phyloP scores from a whole-genome alignment of 2,113 vertebrate species.

The Lophotis ruficrista region DNA sequence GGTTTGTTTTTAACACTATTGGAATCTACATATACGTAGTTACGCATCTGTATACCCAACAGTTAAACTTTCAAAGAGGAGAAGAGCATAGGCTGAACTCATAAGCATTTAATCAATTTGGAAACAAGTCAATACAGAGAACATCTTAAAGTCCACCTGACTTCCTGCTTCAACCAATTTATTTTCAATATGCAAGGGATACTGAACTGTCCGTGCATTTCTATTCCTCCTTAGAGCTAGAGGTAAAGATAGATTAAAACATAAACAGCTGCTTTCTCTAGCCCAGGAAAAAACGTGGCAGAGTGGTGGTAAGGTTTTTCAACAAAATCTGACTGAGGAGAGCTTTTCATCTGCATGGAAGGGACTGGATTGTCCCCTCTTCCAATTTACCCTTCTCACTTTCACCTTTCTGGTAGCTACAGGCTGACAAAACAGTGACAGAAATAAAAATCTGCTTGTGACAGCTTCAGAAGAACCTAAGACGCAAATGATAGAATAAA shows the following conservation, averaged over 20 bases:
- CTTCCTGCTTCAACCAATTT: slow-evolving; percentile 54
- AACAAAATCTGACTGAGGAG: not conserved
- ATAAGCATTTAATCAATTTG: slow-evolving; percentile 34
- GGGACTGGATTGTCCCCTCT: not conserved
- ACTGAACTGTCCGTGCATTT: not conserved
- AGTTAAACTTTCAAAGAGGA: not conserved
- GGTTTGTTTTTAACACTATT: not conserved
- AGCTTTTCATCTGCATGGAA: not conserved
- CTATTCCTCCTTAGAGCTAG: not conserved
- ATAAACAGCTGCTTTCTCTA: not conserved
- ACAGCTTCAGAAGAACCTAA: not conserved
- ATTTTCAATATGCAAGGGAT: slow-evolving; percentile 3
- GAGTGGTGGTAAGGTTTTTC: not conserved
- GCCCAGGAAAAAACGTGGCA: not conserved
- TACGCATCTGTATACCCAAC: not conserved
- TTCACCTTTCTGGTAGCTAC: not conserved
- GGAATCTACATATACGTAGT: not conserved
- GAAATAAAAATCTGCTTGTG: slow-evolving; percentile 4
- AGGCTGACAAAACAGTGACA: not conserved
- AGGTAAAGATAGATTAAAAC: not conserved
- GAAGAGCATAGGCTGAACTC: not conserved
- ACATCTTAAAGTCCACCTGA: slow-evolving; percentile 44
- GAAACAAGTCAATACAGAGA: slow-evolving; percentile 14
- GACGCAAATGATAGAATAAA: not conserved
- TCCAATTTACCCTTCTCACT: not conserved